phyloP scores from a whole-genome alignment of 2,113 vertebrate genomes.

The Pachyramphus minor region DNA sequence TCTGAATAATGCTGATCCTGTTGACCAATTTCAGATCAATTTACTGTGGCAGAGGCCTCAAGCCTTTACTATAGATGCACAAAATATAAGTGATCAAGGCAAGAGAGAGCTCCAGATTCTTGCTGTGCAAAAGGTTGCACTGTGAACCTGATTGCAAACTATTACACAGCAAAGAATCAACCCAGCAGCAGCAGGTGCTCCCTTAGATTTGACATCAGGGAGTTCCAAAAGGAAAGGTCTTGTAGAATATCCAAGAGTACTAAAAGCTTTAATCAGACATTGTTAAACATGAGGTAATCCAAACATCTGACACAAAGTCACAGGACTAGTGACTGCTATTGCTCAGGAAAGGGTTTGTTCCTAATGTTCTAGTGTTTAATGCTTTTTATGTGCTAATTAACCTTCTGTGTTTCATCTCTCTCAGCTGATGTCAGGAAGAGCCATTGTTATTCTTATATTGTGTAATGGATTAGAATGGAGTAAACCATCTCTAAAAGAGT shows the following conservation, averaged over 20 bases:
- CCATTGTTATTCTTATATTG: not conserved
- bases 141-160: not conserved
- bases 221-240: not conserved
- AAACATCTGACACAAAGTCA: not conserved
- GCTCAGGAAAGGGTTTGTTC: not conserved
- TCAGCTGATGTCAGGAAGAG: not conserved
- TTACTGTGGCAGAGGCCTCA: not conserved
- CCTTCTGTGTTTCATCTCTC: not conserved
- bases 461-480: not conserved
- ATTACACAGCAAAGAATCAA: not conserved
- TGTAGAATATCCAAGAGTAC: not conserved
- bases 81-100: not conserved
- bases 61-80: not conserved
- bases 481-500: not conserved
- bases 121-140: not conserved
- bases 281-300: not conserved
- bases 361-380: not conserved
- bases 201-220: not conserved
- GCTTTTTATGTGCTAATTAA: not conserved
- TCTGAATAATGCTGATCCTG: not conserved
- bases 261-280: not conserved
- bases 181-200: not conserved
- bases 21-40: not conserved
- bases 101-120: not conserved
- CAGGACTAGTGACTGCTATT: not conserved